Evolutionary conservation across 2,888 invertebrate genomes (phyloP), one percentile per base, ranked within the genome.

Genomic region (Stegana nigrithorax): DNA sequence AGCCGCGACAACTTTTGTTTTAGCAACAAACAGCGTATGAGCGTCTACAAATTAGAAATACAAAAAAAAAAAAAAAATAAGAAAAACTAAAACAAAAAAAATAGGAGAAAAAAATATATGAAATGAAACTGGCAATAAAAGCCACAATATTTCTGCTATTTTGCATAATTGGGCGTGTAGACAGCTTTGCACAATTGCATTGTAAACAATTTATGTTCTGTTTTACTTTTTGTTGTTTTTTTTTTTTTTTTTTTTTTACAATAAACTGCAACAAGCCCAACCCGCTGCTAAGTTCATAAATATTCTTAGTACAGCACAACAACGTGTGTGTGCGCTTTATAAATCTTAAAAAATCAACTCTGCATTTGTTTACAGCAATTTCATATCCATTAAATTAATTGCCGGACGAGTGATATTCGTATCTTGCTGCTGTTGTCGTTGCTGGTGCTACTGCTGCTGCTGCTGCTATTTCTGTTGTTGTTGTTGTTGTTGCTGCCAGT

Each of bases 381-480:
- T 69, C 59, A 68, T 65, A 70, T 65, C 58, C 56, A 74, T 69
- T 75, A 65, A 71, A 73, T 67, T 75, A 75, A 75, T 72, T 72
- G 69, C 66, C 63, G 61, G 60, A 63, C 66, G 68, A 67, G 63
- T 60, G 53, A 12, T 8, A 25, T 26, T n/a, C n/a, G n/a, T n/a
- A n/a, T n/a, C n/a, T n/a, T n/a, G n/a, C n/a, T n/a, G 19, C 23
- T 23, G 19, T 47, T 12, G 8, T 23, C n/a, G 23, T 19, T 47
- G n/a, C 10, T 12, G 14, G n/a, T 21, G 47, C 42, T n/a, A 47
- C 47, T 8, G 59, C 65, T 51, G 64, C 63, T 62, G 55, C 26
- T 17, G 23, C 58, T 32, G 26, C 17, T n/a, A 19, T 62, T 47
- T 53, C 25, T 44, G 12, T 39, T 39, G 14, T 50, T n/a, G 27